Evolutionary conservation across 2,113 vertebrate species (phyloP), one percentile per base, ranked within the genome.

Genomic region (Sisor rabdophorus): DNA sequence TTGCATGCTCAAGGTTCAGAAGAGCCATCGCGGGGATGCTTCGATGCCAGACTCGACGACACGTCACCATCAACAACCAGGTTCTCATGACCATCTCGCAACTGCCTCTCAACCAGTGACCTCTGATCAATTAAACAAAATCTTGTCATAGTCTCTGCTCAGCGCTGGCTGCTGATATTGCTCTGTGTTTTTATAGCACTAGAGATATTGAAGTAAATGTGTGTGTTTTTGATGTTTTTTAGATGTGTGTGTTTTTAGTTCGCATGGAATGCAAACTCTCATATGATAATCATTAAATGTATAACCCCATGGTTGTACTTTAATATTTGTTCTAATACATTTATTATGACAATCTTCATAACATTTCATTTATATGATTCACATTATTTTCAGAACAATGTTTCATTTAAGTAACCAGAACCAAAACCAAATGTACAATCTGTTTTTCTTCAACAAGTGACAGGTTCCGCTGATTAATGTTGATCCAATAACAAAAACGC

Each of bases 11-110:
- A 79, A 98, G 97, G 86, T 99, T 98, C 88, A 93, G 97, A 83
- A 93, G 91, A 85, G 94, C 96, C 0, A 95, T 99, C 77, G 83
- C 90, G 30, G 94, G 94, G 24, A 95, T 98, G 94, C 83, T 99
- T 69, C 90, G 89, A 13, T 98, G 96, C 87, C 95, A 96, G 84
- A 92, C 91, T 73, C 89, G 91, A 53, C 93, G 94, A 80, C 88
- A 91, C 78, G 87, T 94, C 81, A 93, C 93, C 16, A 92, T 95
- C 84, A 94, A 80, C 75, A 93, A 87, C 47, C 85, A 90, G 77
- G 89, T 96, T 83, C 90, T 94, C 80, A 94, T 99, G 95, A 92
- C 87, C 19, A 86, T 82, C 58, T 92, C 91, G 30, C 87, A 90
- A 54, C 81, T 85, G 58, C 87, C 90, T 20, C 84, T 92, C 36